Evolutionary conservation across 1,140 invertebrate genomes (phyloP), one percentile per base, ranked within the genome.

Genomic region (Drosophila sulfurigaster): DNA sequence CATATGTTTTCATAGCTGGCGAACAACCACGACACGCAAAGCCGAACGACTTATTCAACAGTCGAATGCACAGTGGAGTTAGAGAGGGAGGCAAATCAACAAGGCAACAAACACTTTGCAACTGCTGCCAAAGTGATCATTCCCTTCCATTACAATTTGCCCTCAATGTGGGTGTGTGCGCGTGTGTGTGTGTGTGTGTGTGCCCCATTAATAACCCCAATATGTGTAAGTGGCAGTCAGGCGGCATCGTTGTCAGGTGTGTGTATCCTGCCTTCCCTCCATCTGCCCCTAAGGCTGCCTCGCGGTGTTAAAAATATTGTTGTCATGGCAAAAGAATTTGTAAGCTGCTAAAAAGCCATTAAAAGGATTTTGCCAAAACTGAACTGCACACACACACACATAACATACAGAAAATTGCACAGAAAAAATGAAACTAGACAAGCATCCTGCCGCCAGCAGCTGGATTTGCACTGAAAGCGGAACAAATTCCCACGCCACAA

Each of bases 161-260:
- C 28, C 49, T 13, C 30, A 38, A 32, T 58, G 48, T 65, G 66
- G 11, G 11, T 15, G 5, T 49, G 20, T 51, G 15, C 28, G 16
- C 6, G 45, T 43, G 59, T 60, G 58, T 64, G 52, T 79, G 52
- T 41, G 32, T 43, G 59, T 60, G 58, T 64, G 52, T 79, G 52
- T 41, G 35, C 35, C 41, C 83, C 82, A 88, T 88, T 83, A 88
- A 82, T 87, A 87, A 87, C 76, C 80, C 74, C 80, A 88, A 87
- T 82, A 82, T 88, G 77, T 80, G 65, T 80, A 80, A 83, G 80
- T 87, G 77, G 73, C 83, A 82, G 63, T 66, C 80, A 82, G 63
- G 45, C 54, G 66, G 45, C 52, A 49, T 16, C 65, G 63, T 52
- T 68, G 65, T 60, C 71, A 82, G 68, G 73, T 80, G 63, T 80